Evolutionary conservation across 2,797 vertebrate species (phyloP).

Genomic region (Phylloscopus collybita): DNA sequence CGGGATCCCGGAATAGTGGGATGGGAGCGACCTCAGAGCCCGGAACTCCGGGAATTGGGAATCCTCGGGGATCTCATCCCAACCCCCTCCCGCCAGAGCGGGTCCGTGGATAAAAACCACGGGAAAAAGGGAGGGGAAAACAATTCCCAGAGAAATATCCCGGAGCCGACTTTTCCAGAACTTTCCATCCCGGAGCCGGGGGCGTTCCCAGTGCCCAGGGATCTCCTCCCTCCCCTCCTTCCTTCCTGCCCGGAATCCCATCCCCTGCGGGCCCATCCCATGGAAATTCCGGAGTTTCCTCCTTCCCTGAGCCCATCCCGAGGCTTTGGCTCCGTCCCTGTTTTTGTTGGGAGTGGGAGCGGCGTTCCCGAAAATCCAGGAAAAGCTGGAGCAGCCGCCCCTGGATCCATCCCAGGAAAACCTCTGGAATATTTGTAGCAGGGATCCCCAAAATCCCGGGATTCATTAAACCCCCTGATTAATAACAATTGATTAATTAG

Average conservation of each 20-base stretch:
- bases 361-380: background rate
- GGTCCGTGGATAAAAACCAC: rapidly evolving
- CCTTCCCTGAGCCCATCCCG: conserved; percentile 35
- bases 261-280: conserved; percentile 58
- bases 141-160: rapidly evolving
- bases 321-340: conserved; percentile 68
- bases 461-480: rapidly evolving
- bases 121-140: background rate
- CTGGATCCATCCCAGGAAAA: background rate
- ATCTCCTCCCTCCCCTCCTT: conserved; percentile 53
- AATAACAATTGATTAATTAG: background rate
- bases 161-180: rapidly evolving
- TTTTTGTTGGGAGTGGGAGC: conserved; percentile 20
- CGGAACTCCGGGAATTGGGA: rapidly evolving
- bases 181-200: background rate
- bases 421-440: background rate
- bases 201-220: too few relatives aligned
- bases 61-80: background rate
- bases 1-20: too few relatives aligned
- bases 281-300: conserved; percentile 78
- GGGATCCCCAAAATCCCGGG: background rate
- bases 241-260: conserved; percentile 68
- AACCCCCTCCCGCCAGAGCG: too few relatives aligned
- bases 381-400: background rate
- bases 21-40: too few relatives aligned